These are phyloP conservation scores for Chrysolina haemoptera DNA, from an alignment of 2,888 invertebrate species.

Conservation along the genomic window DNA sequence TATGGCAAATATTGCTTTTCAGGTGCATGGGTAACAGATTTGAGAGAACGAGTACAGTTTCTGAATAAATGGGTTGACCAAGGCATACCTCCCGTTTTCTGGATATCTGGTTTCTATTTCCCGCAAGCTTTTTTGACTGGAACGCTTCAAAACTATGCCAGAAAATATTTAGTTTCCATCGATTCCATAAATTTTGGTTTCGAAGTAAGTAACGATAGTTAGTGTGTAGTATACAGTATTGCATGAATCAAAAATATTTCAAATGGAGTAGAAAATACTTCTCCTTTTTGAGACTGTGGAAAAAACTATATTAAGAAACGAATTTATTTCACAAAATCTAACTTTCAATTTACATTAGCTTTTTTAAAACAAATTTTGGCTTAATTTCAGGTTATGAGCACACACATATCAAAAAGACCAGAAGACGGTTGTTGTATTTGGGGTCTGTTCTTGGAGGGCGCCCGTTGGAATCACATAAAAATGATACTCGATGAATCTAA, in stretches of 20 bases:
- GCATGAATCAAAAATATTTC: too few species aligned
- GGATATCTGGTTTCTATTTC: constrained; percentile 90
- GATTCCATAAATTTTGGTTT: constrained; percentile 79
- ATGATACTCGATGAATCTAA: constrained; percentile 75
- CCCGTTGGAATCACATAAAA: constrained; percentile 78
- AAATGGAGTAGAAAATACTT: too few species aligned
- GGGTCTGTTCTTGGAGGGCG: constrained; percentile 83
- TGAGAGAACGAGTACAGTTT: constrained; percentile 76
- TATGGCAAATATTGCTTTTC: constrained; percentile 31
- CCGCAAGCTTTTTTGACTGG: constrained; percentile 90
- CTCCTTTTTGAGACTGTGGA: too few species aligned
- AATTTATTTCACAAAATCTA: too few species aligned
- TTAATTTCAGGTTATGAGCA: constrained; percentile 68
- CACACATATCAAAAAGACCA: constrained; percentile 70
- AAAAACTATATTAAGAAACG: too few species aligned
- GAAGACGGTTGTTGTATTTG: constrained; percentile 77
- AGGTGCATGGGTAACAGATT: constrained; percentile 80
- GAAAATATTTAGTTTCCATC: constrained; percentile 83
- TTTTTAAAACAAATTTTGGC: too few species aligned
- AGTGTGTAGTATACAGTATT: too few species aligned
- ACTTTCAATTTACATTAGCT: too few species aligned
- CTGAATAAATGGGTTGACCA: constrained; percentile 77
- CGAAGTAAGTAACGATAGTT: constrained; percentile 68
- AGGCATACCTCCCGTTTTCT: constrained; percentile 83
- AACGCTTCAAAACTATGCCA: constrained; percentile 86